These are phyloP conservation scores for Calliopsis andreniformis DNA, from an alignment of 1,140 invertebrate genomes.

Conservation along the genomic window DNA sequence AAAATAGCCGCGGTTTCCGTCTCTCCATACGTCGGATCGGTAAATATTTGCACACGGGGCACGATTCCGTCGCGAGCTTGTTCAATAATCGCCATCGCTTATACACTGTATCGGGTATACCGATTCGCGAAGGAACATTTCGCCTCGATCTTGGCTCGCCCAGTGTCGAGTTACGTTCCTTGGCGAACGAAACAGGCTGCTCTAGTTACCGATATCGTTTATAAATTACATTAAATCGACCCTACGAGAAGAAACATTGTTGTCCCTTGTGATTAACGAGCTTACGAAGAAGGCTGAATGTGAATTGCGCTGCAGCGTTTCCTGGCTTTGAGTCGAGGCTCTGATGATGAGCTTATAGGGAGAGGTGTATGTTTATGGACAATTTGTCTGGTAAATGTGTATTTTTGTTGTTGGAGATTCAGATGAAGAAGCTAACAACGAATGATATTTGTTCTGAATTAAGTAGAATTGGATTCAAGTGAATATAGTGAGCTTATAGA, in stretches of 20 bases:
- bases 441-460: no score
- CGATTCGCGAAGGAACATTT: slow-evolving; percentile 11
- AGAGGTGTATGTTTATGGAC: no score
- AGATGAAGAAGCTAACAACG: no score
- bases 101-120: slow-evolving; percentile 2
- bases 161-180: slow-evolving; percentile 29
- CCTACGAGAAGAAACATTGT: not conserved
- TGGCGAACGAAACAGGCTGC: not conserved
- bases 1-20: slow-evolving; percentile 37
- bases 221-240: slow-evolving; percentile 6
- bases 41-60: slow-evolving; percentile 54
- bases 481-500: no score
- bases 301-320: no score
- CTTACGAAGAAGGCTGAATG: no score
- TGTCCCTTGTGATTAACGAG: not conserved
- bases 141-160: slow-evolving; percentile 29
- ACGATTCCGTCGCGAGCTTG: slow-evolving; percentile 33
- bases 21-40: slow-evolving; percentile 19
- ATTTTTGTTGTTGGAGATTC: no score
- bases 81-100: slow-evolving; percentile 29
- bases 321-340: no score
- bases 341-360: no score
- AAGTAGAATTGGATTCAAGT: no score
- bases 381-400: no score
- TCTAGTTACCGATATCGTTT: slow-evolving; percentile 11